Evolutionary conservation across 2,888 invertebrate genomes (phyloP).

Genomic region (Lagria hirta): DNA sequence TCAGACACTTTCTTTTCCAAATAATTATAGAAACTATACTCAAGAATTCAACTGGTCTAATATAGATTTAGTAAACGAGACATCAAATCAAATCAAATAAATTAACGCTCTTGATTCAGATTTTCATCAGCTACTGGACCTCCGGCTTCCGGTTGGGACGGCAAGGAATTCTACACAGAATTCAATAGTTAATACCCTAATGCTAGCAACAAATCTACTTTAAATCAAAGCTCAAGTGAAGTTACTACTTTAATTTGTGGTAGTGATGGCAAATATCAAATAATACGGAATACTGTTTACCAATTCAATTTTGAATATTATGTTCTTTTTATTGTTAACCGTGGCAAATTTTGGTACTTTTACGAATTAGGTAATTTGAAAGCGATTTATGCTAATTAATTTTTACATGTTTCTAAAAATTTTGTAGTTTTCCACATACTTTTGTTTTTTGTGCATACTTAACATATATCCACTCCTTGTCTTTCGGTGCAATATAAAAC

Average conservation of each 20-base stretch:
- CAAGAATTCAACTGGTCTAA: conserved; percentile 20
- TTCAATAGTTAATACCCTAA: conserved; percentile 30
- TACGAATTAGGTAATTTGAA: too few species aligned
- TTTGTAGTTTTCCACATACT: too few species aligned
- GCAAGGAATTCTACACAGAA: conserved; percentile 69
- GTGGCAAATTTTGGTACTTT: too few species aligned
- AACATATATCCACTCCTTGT: too few species aligned
- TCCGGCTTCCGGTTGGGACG: conserved; percentile 54
- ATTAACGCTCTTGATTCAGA: conserved; percentile 66
- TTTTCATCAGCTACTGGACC: conserved; percentile 71
- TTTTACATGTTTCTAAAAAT: too few species aligned
- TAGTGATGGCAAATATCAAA: too few species aligned
- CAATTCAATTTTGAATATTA: too few species aligned
- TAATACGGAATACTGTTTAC: too few species aligned
- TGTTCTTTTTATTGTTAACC: too few species aligned
- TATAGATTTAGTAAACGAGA: conserved; percentile 26
- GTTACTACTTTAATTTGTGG: background rate
- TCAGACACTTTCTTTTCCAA: conserved; percentile 11
- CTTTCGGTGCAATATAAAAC: too few species aligned
- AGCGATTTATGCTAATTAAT: too few species aligned
- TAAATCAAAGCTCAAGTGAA: conserved; percentile 18
- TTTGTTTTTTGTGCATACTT: too few species aligned
- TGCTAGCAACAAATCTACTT: conserved; percentile 13
- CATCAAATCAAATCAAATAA: conserved; percentile 25
- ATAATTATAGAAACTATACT: conserved; percentile 18